Evolutionary conservation across 2,113 vertebrate species (phyloP), one percentile per base, ranked within the genome.

Genomic region (Merops nubicus): DNA sequence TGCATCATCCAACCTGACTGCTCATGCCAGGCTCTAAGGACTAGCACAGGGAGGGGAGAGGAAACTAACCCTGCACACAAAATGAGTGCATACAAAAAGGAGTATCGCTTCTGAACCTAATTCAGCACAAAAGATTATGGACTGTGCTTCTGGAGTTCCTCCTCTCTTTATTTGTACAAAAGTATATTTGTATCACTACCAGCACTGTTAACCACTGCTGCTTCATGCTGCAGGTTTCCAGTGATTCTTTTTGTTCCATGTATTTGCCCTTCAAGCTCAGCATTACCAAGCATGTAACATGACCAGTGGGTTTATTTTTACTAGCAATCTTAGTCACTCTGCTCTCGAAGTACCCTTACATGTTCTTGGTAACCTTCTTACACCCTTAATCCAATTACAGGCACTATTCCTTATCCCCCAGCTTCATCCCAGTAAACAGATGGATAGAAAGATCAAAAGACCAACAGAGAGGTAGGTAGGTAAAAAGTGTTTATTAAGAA

Each of bases 301-400:
- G 25, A 83, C 13, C 6, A 8, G 8, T 21, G 56, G 43, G 40
- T 86, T 75, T 96, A 93, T 90, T 95, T 96, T 93, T 83, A 74
- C 47, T 42, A 92, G 51, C 23, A 45, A 13, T 60, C 75, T 57
- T 62, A 75, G 57, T 63, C 42, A 54, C 40, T 79, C 54, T 74
- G 36, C 76, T 88, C 34, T 83, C 59, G 81, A 62, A 92, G 43
- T 56, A 74, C 22, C 23, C 10, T 77, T 62, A 50, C 28, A 93
- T 94, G 78, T 75, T 78, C 73, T 81, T 4, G 2, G 65, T 87
- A 93, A 95, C 60, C 54, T 74, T 93, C 89, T 96, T 91, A 91
- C 31, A 74, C 29, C 21, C 60, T 60, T 94, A 93, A 96, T 89
- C 95, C 75, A 82, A 31, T 90, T 92, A 91, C 1, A 82, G 70